phyloP scores from a whole-genome alignment of 2,113 vertebrate species.

The Ammodramus savannarum region DNA sequence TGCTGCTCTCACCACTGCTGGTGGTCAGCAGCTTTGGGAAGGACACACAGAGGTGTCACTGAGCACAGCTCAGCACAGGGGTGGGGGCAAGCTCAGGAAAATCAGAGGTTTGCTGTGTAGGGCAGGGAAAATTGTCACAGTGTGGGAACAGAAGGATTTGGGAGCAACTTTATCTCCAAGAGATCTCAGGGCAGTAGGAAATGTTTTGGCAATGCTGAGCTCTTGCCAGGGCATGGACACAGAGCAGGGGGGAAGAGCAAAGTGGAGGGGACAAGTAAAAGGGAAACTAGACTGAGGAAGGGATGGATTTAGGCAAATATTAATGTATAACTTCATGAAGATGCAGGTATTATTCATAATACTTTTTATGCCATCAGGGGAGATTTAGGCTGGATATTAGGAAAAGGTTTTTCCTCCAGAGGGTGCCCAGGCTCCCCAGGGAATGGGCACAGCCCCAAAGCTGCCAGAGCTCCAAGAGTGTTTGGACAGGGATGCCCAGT shows the following conservation, averaged over 20 bases:
- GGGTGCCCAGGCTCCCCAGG: background rate
- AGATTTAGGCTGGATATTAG: fast-evolving
- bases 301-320: background rate
- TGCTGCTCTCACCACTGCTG: background rate
- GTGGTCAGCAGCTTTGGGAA: fast-evolving
- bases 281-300: background rate
- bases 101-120: background rate
- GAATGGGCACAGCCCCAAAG: background rate
- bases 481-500: background rate
- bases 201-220: background rate
- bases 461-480: background rate
- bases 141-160: background rate
- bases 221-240: background rate
- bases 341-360: background rate
- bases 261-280: background rate
- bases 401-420: background rate
- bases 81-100: background rate
- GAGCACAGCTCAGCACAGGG: background rate
- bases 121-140: background rate
- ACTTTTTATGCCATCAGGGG: background rate
- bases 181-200: background rate
- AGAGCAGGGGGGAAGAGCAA: background rate
- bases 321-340: background rate
- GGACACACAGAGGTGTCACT: background rate
- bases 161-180: background rate